A percentile compares a stretch with the other conserved stretches of the same genome.
Conservation (phyloP, 2,797 vertebrate species). For the Myotis pilosus region DNA sequence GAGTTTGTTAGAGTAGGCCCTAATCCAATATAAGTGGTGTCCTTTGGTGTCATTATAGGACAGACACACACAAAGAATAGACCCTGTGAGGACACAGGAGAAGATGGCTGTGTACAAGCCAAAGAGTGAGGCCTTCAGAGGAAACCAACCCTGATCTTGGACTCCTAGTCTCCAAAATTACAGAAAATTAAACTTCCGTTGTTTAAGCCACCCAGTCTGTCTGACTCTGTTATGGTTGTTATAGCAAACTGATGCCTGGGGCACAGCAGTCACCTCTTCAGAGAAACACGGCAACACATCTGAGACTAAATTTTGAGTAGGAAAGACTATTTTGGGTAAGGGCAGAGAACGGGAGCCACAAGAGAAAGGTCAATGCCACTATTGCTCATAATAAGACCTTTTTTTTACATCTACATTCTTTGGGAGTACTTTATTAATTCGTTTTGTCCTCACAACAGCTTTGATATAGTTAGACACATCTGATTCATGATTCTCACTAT, state of each 20-base stretch:
- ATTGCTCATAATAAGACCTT: not conserved
- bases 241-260: not conserved
- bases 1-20: not conserved
- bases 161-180: not conserved
- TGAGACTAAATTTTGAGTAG: not conserved
- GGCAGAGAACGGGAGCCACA: not conserved
- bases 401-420: not conserved
- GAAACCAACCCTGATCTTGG: not conserved
- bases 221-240: not conserved
- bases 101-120: not conserved
- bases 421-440: not conserved
- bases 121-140: not conserved
- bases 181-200: not conserved
- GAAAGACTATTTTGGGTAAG: not conserved
- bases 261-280: not conserved
- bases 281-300: not conserved
- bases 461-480: not conserved
- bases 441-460: not conserved
- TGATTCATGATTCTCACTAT: not conserved
- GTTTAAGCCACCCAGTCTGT: not conserved
- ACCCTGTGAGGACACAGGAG: not conserved
- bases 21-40: not conserved
- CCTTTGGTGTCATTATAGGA: not conserved
- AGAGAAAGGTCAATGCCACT: not conserved
- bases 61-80: not conserved